A percentile compares a stretch with the other conserved stretches of the same genome.
These are phyloP conservation scores for Silurus lanzhouensis DNA, from an alignment of 2,797 vertebrate species.

Conservation along the genomic window DNA sequence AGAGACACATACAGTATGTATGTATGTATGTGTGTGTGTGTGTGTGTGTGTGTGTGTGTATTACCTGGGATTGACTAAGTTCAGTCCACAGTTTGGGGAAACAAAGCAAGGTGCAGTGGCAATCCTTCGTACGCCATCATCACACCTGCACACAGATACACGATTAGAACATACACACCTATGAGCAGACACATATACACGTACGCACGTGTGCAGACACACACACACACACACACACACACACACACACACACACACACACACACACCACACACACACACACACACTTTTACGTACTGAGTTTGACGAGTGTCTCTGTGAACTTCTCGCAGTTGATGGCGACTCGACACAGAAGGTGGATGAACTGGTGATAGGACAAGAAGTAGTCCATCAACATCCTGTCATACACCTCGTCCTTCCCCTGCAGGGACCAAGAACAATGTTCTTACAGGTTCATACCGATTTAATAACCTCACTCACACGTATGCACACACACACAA, in stretches of 20 bases:
- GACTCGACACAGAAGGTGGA: constrained; percentile 95
- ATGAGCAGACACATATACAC: neutral
- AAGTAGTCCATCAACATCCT: constrained; percentile 97
- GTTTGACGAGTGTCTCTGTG: constrained; percentile 96
- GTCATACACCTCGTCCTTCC: constrained; percentile 97
- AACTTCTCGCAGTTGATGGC: constrained; percentile 99
- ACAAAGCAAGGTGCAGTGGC: constrained; percentile 91
- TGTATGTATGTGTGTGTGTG: no score
- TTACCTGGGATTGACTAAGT: constrained; percentile 94
- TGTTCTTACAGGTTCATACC: neutral
- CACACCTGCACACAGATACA: constrained; percentile 80
- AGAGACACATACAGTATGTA: neutral
- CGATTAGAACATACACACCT: neutral
- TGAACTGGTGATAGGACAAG: constrained; percentile 98
- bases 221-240: no score
- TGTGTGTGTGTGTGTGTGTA: neutral
- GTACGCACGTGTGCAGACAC: neutral
- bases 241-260: fast-evolving
- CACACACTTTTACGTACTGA: constrained; percentile 79
- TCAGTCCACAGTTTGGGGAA: constrained; percentile 97
- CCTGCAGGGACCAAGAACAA: constrained; percentile 68
- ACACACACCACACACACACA: no score
- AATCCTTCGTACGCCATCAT: constrained; percentile 96
- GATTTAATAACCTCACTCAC: no score
- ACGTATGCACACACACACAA: neutral